Conservation (phyloP, 2,888 invertebrate species). For the Drepana falcataria region DNA sequence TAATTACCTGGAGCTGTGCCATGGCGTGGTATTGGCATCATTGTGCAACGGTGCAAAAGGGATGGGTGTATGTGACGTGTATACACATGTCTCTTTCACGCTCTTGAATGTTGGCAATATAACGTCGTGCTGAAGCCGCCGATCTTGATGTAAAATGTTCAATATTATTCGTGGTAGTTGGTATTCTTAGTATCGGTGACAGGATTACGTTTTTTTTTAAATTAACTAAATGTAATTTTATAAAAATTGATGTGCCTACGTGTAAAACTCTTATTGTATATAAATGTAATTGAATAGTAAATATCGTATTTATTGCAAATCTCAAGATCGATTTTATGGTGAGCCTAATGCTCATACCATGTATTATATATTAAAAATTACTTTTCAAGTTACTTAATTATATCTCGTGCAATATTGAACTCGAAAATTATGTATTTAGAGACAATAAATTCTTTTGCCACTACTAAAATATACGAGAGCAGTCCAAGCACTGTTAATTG, state of each 20-base stretch:
- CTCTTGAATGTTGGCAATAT: too few relatives aligned
- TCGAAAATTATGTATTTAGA: slow-evolving; percentile 43
- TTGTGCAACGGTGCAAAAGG: too few relatives aligned
- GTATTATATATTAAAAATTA: not conserved
- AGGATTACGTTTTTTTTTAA: slow-evolving; percentile 60
- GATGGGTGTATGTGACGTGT: too few relatives aligned
- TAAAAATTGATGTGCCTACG: slow-evolving; percentile 80
- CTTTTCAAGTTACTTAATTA: slow-evolving; percentile 25
- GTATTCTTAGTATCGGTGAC: slow-evolving; percentile 51
- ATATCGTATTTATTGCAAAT: slow-evolving; percentile 44
- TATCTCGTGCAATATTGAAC: slow-evolving; percentile 28
- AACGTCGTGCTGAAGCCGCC: too few relatives aligned
- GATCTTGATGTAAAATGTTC: slow-evolving; percentile 26
- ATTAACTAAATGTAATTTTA: slow-evolving; percentile 72
- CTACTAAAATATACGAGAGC: slow-evolving; percentile 2
- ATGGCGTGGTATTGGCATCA: too few relatives aligned
- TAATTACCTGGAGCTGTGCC: not conserved
- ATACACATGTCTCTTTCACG: too few relatives aligned
- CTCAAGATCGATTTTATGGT: slow-evolving; percentile 33
- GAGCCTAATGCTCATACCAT: slow-evolving; percentile 2
- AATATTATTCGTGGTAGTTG: slow-evolving; percentile 63
- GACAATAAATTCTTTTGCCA: slow-evolving; percentile 52
- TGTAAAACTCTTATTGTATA: slow-evolving; percentile 72
- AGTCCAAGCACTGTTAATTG: not conserved
- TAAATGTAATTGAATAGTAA: slow-evolving; percentile 53